phyloP scores from a whole-genome alignment of 2,113 vertebrate species.

The Gymnogyps californianus region DNA sequence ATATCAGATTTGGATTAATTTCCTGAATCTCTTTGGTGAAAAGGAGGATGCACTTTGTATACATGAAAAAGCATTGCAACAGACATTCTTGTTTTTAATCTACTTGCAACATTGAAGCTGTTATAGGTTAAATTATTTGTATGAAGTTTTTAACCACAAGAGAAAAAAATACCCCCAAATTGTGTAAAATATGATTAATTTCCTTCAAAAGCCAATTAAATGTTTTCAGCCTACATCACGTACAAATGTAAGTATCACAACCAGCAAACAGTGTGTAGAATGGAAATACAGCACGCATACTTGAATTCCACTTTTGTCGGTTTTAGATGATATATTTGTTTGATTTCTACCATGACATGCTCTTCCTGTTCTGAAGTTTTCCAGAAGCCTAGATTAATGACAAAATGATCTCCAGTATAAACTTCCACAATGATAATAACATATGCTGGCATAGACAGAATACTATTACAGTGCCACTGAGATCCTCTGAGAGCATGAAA shows the following conservation, averaged over 20 bases:
- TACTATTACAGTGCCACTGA: background rate
- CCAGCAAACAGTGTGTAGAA: background rate
- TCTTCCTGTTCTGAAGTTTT: constrained; percentile 47
- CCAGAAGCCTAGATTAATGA: constrained; percentile 53
- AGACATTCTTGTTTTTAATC: background rate
- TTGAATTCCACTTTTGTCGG: background rate
- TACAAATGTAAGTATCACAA: background rate
- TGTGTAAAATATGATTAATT: background rate
- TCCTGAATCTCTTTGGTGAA: background rate
- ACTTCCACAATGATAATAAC: constrained; percentile 14
- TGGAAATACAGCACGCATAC: background rate
- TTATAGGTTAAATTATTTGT: background rate
- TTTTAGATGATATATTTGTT: constrained; percentile 21
- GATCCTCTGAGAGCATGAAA: background rate
- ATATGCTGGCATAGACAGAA: constrained; percentile 19
- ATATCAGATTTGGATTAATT: background rate
- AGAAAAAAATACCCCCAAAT: background rate
- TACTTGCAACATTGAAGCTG: background rate
- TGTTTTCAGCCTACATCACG: background rate
- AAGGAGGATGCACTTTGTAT: background rate
- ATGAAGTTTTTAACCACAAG: background rate
- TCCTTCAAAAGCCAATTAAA: background rate
- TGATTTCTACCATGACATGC: constrained; percentile 28
- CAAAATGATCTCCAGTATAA: constrained; percentile 30
- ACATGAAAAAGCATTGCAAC: background rate